Percentiles rank a stretch among this genome's conserved stretches.
These are phyloP conservation scores for Trichacis sp. DNA, from an alignment of 2,888 invertebrate genomes.

Conservation along the genomic window DNA sequence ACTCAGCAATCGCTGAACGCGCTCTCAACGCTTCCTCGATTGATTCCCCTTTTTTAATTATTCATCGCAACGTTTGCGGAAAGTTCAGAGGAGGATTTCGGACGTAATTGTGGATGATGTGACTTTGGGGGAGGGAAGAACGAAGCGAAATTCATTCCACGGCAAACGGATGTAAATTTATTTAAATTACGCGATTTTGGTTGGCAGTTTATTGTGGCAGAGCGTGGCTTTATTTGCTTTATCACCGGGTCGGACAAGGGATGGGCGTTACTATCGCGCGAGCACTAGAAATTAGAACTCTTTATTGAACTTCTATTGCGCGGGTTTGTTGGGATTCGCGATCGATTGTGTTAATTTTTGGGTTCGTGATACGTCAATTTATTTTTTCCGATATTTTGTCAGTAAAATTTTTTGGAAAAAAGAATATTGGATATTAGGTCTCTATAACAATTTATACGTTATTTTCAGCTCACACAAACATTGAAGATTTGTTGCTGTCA, in stretches of 20 bases:
- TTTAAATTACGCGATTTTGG: constrained; percentile 67
- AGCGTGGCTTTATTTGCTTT: constrained; percentile 65
- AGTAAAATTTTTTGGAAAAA: too few species aligned
- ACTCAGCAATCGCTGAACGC: neutral
- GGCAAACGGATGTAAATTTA: constrained; percentile 68
- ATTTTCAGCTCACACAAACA: too few species aligned
- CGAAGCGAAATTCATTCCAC: constrained; percentile 63
- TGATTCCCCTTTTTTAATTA: constrained; percentile 55
- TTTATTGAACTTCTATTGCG: constrained; percentile 31
- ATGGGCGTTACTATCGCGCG: constrained; percentile 60
- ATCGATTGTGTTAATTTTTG: too few species aligned
- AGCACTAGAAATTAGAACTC: constrained; percentile 61
- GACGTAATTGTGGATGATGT: constrained; percentile 36
- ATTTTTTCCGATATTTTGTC: too few species aligned
- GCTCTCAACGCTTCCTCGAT: constrained; percentile 19
- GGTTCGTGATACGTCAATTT: too few species aligned
- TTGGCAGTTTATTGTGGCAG: constrained; percentile 65
- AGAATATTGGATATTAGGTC: too few species aligned
- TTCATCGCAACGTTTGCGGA: constrained; percentile 55
- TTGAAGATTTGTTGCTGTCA: too few species aligned
- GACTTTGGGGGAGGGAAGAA: constrained; percentile 33
- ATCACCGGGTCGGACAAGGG: constrained; percentile 64
- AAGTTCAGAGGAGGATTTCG: constrained; percentile 53
- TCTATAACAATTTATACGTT: too few species aligned
- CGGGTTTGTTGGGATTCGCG: neutral